Evolutionary conservation across 2,888 invertebrate genomes (phyloP), one percentile per base, ranked within the genome.

Genomic region (Copidosoma aretas): DNA sequence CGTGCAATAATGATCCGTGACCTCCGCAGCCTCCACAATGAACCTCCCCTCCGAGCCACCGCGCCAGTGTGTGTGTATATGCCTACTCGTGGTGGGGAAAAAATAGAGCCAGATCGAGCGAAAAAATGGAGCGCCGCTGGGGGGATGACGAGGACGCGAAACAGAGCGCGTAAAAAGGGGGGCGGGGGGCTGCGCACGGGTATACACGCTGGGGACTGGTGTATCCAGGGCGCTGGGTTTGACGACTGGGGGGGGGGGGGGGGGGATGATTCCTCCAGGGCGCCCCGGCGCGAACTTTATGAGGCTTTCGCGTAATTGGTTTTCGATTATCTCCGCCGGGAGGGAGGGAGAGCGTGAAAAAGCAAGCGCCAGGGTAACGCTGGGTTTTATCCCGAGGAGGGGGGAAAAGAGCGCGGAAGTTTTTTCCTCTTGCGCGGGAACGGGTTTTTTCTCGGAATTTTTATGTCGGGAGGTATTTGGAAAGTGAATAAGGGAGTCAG

Each of bases 261-360:
- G 62, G 58, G 43, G 62, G 62, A 67, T 58, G 62, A 62, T 62
- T 62, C 52, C 58, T 58, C 53, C 39, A 21, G 58, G 58, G 52
- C 4, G 41, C 24, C 43, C 8, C 15, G 43, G n/a, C 43, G 15
- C 15, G 12, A 67, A 67, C 58, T 67, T 67, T 67, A 61, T 57
- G 57, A 61, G 54, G 51, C 57, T 62, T 62, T 67, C 67, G 39
- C 41, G 24, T 67, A 67, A 67, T 67, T 62, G 52, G 67, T 60
- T 67, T 52, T 58, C 52, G 58, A 62, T 62, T 61, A 67, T 67
- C 66, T 60, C 19, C 15, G 25, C 22, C n/a, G 22, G 15, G 61
- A 14, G 25, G n/a, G n/a, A n/a, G n/a, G 21, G 15, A 10, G 53
- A 39, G 46, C 17, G 43, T 46, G 43, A 46, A 46, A 46, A 46